Conservation (phyloP, 2,888 invertebrate genomes). For the Drosophila mulleri region DNA sequence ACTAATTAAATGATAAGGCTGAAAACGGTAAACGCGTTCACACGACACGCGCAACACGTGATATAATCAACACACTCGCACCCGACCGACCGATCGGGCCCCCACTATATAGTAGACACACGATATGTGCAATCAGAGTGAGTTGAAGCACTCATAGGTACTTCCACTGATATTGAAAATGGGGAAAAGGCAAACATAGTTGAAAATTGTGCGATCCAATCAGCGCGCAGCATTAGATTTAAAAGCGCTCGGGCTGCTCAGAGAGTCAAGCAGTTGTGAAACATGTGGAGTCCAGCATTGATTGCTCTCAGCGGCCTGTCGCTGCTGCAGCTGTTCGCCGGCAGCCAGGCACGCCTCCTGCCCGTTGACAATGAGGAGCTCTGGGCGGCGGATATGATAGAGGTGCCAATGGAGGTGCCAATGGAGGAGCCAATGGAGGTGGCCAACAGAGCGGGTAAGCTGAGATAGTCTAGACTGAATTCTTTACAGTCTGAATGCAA, state of each 20-base stretch:
- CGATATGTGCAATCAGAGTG: background rate
- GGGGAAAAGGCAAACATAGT: background rate
- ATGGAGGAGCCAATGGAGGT: conserved; percentile 7
- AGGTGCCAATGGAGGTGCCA: conserved; percentile 33
- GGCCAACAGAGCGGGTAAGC: conserved; percentile 46
- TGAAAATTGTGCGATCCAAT: conserved; percentile 46
- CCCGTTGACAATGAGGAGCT: conserved; percentile 41
- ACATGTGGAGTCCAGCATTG: conserved; percentile 54
- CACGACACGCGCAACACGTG: conserved; percentile 40
- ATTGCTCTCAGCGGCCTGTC: conserved; percentile 46
- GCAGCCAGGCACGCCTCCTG: conserved; percentile 51
- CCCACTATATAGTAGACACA: conserved; percentile 12
- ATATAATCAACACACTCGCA: conserved; percentile 23
- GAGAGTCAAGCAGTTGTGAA: conserved; percentile 38
- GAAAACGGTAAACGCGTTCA: conserved; percentile 32
- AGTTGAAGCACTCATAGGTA: conserved; percentile 8
- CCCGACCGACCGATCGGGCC: background rate
- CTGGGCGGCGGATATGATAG: conserved; percentile 53
- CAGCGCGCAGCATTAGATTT: conserved; percentile 43
- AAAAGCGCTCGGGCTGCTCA: conserved; percentile 48
- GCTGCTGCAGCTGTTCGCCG: conserved; percentile 40
- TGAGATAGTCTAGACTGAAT: too few relatives aligned
- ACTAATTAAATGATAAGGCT: conserved; percentile 68
- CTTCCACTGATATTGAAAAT: conserved; percentile 8
- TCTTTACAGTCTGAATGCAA: background rate